Evolutionary conservation across 2,113 vertebrate species (phyloP), one percentile per base, ranked within the genome.

Genomic region (Amia ocellicauda): DNA sequence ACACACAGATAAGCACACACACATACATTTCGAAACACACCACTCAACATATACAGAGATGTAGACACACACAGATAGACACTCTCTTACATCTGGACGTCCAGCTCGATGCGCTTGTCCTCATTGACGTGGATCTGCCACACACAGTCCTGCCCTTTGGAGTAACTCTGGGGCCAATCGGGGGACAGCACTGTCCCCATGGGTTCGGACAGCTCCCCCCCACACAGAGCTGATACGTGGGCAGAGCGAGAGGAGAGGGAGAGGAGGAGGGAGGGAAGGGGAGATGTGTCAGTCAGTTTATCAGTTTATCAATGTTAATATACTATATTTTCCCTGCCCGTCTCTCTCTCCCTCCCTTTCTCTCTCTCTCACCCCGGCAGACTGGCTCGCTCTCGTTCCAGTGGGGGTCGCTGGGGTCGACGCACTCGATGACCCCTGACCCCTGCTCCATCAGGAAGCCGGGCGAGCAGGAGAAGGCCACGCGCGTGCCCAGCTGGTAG

Each of bases 361-460:
- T n/a, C n/a, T n/a, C n/a, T n/a, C n/a, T n/a, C n/a, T n/a, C 73
- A 95, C 94, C 94, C 86, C 77, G 90, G 79, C 94, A 96, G 63
- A 92, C 89, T 2, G 94, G 94, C 45, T 96, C 94, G 1, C 89
- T 94, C 72, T 94, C 92, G 1, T 95, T 96, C 94, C 94, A 96
- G 79, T 91, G 93, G 23, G 94, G 94, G 59, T 93, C 93, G 56
- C 87, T 85, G 66, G 91, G 85, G 49, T 94, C 91, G 17, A 95
- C 82, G 17, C 94, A 96, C 80, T 95, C 93, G 0, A 95, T 93
- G 9, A 90, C 88, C 17, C 86, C 88, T 1, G 93, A 91, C 0
- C 93, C 92, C 52, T 93, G 92, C 55, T 95, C 92, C 82, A 96
- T 89, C 62, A 93, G 86, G n/a, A 93, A 96, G 54, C 94, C 94